Evolutionary conservation across 2,113 vertebrate genomes (phyloP), one percentile per base, ranked within the genome.

Genomic region (Lasiurus borealis): DNA sequence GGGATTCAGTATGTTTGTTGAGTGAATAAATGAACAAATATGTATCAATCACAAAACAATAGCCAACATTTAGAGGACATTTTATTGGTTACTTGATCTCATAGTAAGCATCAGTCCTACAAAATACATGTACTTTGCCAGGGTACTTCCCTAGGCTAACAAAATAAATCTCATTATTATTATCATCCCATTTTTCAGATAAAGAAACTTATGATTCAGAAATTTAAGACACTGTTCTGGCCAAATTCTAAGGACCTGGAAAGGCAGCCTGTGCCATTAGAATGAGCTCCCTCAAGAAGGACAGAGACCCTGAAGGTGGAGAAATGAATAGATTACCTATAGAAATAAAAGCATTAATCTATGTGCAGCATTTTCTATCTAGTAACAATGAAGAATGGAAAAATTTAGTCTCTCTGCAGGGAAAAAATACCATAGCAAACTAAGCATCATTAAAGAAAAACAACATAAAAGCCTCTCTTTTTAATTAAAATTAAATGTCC

Each of bases 401-500:
- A 54, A 83, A 81, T 64, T 76, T 77, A 92, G 50, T 69, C 57
- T 96, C 9, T 78, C 6, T 77, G 69, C n/a, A 71, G 50, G n/a
- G 27, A 85, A 94, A 94, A 97, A 97, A 91, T 54, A 95, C 77
- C 93, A 88, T 52, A 94, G 68, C 69, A 91, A 97, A 87, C 68
- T 31, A 88, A 81, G 57, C 92, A 94, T 88, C 85, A 82, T 87
- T 80, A 84, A 62, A 81, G 50, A 59, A 46, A 29, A 2, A 68
- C 64, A 68, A 68, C 29, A n/a, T 31, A 66, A 68, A 68, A n/a
- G 6, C 29, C 0, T 40, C 52, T 31, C 73, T 95, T 96, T 96
- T 95, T 96, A 97, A 97, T 97, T 97, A 97, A 97, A 97, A 96
- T 96, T 93, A 97, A 97, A 96, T 97, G 97, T 97, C 97, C 97